Percentiles rank a stretch among this genome's conserved stretches.
Conservation (phyloP, 2,888 invertebrate genomes). For the Hololepta plana region DNA sequence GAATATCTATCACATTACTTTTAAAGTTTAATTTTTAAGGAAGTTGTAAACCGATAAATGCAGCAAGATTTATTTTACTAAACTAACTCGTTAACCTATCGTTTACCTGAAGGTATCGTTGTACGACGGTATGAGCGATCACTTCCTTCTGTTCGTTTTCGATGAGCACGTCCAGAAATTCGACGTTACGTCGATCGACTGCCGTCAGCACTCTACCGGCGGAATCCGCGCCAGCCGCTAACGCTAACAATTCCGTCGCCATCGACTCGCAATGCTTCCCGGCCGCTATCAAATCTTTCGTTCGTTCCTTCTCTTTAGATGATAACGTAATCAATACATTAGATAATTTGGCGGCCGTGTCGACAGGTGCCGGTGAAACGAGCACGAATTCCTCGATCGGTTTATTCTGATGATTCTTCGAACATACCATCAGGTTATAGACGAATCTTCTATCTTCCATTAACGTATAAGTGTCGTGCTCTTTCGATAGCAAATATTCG, state of each 20-base stretch:
- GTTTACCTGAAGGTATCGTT: constrained; percentile 84
- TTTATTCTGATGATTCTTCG: constrained; percentile 86
- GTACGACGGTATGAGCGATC: constrained; percentile 92
- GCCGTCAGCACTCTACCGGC: constrained; percentile 90
- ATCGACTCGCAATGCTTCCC: constrained; percentile 93
- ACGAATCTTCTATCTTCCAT: constrained; percentile 86
- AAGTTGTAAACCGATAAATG: too few species aligned
- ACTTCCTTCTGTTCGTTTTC: constrained; percentile 98
- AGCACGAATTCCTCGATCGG: constrained; percentile 96
- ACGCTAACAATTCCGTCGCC: constrained; percentile 88
- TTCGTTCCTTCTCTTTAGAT: constrained; percentile 93
- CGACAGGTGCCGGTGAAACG: constrained; percentile 98
- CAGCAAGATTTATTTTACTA: too few species aligned
- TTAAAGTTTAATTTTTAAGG: too few species aligned
- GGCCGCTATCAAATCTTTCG: constrained; percentile 88
- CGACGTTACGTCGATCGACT: constrained; percentile 83
- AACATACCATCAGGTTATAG: constrained; percentile 95
- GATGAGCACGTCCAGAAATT: constrained; percentile 90
- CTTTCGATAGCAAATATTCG: constrained; percentile 89
- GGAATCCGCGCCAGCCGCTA: constrained; percentile 87
- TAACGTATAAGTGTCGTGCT: constrained; percentile 89
- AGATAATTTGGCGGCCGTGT: constrained; percentile 94
- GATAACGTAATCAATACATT: constrained; percentile 78
- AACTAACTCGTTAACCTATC: too few species aligned
- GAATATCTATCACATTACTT: too few species aligned